phyloP scores from a whole-genome alignment of 2,888 invertebrate species.

The Spilosoma lubricipeda region DNA sequence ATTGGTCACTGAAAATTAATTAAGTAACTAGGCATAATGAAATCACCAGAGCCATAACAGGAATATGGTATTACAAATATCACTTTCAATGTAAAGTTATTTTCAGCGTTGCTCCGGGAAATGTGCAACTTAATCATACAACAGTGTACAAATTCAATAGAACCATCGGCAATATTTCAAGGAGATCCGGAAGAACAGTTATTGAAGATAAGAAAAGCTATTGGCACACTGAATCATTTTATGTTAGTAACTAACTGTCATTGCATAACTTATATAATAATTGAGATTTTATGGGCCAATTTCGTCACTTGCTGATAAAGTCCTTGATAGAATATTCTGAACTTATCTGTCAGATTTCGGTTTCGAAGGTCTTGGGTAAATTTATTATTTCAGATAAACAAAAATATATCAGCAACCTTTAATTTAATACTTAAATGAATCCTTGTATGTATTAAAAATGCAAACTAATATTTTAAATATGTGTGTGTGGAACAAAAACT shows the following conservation, averaged over 20 bases:
- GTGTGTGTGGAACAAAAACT: too few relatives aligned
- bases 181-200: constrained; percentile 93
- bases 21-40: not conserved
- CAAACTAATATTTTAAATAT: too few relatives aligned
- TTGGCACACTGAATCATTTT: constrained; percentile 84
- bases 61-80: not conserved
- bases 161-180: constrained; percentile 93
- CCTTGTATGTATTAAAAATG: too few relatives aligned
- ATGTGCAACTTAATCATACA: constrained; percentile 93
- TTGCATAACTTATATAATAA: not conserved
- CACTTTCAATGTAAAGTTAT: constrained; percentile 7
- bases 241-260: constrained; percentile 77
- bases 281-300: not conserved
- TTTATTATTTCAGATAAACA: too few relatives aligned
- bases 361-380: too few relatives aligned
- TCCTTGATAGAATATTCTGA: too few relatives aligned
- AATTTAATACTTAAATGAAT: too few relatives aligned
- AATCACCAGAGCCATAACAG: not conserved
- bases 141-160: constrained; percentile 90
- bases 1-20: too few relatives aligned
- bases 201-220: constrained; percentile 84
- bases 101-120: constrained; percentile 91
- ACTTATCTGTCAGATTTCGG: too few relatives aligned
- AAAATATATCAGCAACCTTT: too few relatives aligned
- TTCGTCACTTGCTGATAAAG: not conserved